A percentile compares a stretch with the other conserved stretches of the same genome.
Conservation (phyloP, 2,113 vertebrate genomes). For the Chascanopsetta lugubris region DNA sequence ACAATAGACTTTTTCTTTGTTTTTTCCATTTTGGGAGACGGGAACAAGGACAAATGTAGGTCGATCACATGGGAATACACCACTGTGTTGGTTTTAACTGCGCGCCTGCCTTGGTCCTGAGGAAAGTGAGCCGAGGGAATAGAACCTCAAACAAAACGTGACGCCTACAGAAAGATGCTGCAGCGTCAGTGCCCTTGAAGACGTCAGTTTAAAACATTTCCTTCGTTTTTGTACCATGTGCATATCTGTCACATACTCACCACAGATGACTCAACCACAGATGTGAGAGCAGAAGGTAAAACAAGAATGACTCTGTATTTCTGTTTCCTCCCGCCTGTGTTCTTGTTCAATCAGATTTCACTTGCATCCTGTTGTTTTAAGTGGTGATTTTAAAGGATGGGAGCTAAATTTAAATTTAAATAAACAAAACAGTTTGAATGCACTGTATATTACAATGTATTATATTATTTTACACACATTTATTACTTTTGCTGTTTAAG, state of each 20-base stretch:
- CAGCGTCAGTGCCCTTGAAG: constrained; percentile 15
- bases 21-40: constrained; percentile 3
- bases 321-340: constrained; percentile 1
- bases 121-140: not conserved
- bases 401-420: constrained; percentile 4
- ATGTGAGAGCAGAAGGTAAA: not conserved
- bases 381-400: constrained; percentile 3
- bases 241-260: not conserved
- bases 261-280: no score
- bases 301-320: not conserved
- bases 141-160: constrained; percentile 9
- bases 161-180: not conserved
- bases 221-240: not conserved
- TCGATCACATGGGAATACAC: constrained; percentile 27
- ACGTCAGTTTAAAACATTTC: not conserved
- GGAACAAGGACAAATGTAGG: constrained; percentile 34
- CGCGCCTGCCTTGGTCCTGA: constrained; percentile 9
- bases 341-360: not conserved
- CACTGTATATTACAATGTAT: no score
- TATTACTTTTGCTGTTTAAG: no score
- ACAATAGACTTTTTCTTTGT: constrained; percentile 34
- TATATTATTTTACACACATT: no score
- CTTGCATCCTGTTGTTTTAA: not conserved
- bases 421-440: no score
- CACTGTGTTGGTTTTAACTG: constrained; percentile 5